Evolutionary conservation across 2,888 invertebrate genomes (phyloP).

Genomic region (Yponomeuta sedellus): DNA sequence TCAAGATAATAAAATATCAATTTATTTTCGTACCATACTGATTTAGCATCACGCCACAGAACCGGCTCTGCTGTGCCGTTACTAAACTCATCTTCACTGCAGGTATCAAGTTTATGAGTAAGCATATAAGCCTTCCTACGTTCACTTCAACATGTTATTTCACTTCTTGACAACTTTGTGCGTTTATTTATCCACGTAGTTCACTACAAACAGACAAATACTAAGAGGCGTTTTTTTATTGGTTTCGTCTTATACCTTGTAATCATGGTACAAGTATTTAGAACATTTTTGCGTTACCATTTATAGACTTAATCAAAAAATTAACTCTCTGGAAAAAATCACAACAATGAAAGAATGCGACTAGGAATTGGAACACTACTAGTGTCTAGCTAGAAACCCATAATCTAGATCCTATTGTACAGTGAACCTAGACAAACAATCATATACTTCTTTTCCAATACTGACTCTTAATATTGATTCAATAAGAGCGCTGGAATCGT

Average conservation of each 20-base stretch:
- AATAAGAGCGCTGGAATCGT: not conserved
- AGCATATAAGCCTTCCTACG: not conserved
- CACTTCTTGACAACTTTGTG: not conserved
- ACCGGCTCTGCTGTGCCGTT: slow-evolving; percentile 27
- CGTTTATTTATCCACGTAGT: not conserved
- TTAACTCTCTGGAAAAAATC: slow-evolving; percentile 17
- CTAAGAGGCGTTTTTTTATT: not conserved
- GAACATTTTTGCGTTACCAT: not conserved
- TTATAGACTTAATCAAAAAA: slow-evolving; percentile 16
- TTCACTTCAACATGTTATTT: not conserved
- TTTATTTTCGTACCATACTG: slow-evolving; percentile 43
- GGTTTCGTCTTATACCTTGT: not conserved
- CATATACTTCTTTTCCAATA: not conserved
- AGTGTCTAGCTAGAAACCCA: not conserved
- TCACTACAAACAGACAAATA: slow-evolving; percentile 5
- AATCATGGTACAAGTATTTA: not conserved
- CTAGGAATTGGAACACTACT: slow-evolving; percentile 13
- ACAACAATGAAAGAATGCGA: slow-evolving; percentile 20
- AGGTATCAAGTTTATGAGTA: not conserved
- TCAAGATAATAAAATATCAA: no score
- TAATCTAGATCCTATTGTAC: not conserved
- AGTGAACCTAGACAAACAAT: not conserved
- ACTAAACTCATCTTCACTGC: slow-evolving; percentile 23
- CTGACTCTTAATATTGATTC: not conserved
- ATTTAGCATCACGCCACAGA: slow-evolving; percentile 43